phyloP scores from a whole-genome alignment of 2,113 vertebrate species.

The Vulpes vulpes region DNA sequence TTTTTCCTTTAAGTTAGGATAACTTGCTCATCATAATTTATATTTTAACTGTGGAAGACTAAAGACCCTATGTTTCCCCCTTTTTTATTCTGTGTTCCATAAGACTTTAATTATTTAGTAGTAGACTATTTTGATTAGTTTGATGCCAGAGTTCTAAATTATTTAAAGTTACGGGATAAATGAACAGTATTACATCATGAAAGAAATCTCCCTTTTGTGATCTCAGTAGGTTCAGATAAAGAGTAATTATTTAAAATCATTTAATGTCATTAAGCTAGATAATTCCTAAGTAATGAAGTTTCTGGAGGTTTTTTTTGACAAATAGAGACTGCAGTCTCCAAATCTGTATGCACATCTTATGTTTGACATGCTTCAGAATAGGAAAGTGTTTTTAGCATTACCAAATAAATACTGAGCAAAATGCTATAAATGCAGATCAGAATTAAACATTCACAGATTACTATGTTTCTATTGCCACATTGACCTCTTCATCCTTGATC shows the following conservation, averaged over 20 bases:
- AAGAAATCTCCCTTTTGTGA: conserved; percentile 16
- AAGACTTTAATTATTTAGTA: conserved; percentile 34
- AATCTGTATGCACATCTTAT: not conserved
- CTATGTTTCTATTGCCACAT: not conserved
- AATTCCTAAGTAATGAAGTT: not conserved
- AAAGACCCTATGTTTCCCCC: not conserved
- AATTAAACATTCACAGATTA: conserved; percentile 14
- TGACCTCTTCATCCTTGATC: not conserved
- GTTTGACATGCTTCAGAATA: not conserved
- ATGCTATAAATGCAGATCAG: not conserved
- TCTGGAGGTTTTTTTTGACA: conserved; percentile 28
- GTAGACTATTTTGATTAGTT: not conserved
- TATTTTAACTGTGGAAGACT: conserved; percentile 5
- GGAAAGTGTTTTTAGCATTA: not conserved
- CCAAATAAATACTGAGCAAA: not conserved
- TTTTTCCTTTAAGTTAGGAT: not conserved
- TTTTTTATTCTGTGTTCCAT: not conserved
- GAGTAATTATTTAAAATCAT: not conserved
- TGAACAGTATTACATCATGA: not conserved
- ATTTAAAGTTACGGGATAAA: conserved; percentile 3
- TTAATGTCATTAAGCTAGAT: not conserved
- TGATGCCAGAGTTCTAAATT: not conserved
- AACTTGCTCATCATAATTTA: not conserved
- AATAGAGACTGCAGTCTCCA: not conserved
- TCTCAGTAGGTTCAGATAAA: not conserved